Evolutionary conservation across 2,888 invertebrate species (phyloP).

Genomic region (Eupithecia vulgata): DNA sequence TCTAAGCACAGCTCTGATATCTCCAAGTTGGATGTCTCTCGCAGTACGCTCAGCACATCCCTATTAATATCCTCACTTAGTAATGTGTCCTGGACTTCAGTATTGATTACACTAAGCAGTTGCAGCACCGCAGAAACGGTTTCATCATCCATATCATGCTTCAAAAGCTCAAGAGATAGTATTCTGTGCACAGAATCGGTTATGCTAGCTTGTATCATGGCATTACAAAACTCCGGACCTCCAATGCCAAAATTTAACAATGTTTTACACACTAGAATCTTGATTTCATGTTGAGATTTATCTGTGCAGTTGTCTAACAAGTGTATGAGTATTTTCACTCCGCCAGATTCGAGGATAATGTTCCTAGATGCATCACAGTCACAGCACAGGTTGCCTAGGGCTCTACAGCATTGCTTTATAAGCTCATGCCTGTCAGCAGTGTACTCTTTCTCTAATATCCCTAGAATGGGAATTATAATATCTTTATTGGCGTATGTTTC

Average conservation of each 20-base stretch:
- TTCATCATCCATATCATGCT: constrained; percentile 83
- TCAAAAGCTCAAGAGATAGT: constrained; percentile 75
- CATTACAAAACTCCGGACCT: constrained; percentile 86
- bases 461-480: constrained; percentile 84
- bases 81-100: constrained; percentile 84
- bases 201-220: constrained; percentile 82
- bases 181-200: constrained; percentile 81
- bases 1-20: constrained; percentile 91
- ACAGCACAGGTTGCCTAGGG: constrained; percentile 94
- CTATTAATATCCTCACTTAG: constrained; percentile 83
- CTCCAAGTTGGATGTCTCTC: constrained; percentile 87
- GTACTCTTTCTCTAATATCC: constrained; percentile 73
- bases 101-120: constrained; percentile 85
- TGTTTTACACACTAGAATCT: constrained; percentile 88
- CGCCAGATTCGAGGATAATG: constrained; percentile 75
- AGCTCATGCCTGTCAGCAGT: constrained; percentile 77
- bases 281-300: constrained; percentile 77
- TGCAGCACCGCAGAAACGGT: constrained; percentile 82
- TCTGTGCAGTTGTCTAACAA: constrained; percentile 67
- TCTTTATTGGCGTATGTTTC: constrained; percentile 86
- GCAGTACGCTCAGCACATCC: constrained; percentile 86
- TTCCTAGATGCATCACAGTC: constrained; percentile 90
- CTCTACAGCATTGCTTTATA: constrained; percentile 90
- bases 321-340: constrained; percentile 75
- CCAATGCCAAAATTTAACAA: constrained; percentile 92